Evolutionary conservation across 2,888 invertebrate species (phyloP), one percentile per base, ranked within the genome.

Genomic region (Monoplex corrugatus): DNA sequence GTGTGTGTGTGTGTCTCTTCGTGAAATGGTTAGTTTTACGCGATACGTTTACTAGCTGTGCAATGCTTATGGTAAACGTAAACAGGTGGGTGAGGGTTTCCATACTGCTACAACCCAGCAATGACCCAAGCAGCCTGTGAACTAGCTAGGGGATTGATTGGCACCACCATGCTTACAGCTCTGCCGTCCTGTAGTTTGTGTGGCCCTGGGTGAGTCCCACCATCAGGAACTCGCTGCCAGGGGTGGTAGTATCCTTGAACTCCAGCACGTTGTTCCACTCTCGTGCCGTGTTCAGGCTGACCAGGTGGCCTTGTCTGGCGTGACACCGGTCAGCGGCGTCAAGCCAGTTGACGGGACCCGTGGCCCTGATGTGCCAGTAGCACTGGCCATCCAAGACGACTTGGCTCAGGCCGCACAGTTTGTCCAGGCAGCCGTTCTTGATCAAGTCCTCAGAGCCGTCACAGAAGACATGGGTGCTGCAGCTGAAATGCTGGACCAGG

Each of bases 401-500:
- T 1, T 32, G 32, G 32, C 2, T n/a, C 40, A 40, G 44, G 8
- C 82, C 82, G 45, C 82, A 82, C 45, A 82, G 45, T 3, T n/a
- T 13, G 1, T 5, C 13, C 45, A 28, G 45, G 1, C 44, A 40
- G 28, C 82, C 44, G 32, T 1, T 0, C 8, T 19, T 32, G 23
- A 5, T 8, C 10, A 5, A 32, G 44, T 82, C 45, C 23, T 82
- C 82, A 8, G n/a, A 44, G 45, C 32, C 6, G 32, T n/a, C 45
- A 19, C 82, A 82, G 45, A 6, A 45, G n/a, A 16, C 5, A 10
- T 82, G n/a, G 10, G 28, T 2, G 45, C 44, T 44, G 45, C 82
- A 82, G 82, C 44, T 45, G 82, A 82, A 82, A 45, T 82, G 82
- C 40, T 40, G 10, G n/a, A 32, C 32, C 44, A 82, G 44, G 8